Conservation (phyloP, 2,797 vertebrate species). For the Hypotaenidia okinawae region DNA sequence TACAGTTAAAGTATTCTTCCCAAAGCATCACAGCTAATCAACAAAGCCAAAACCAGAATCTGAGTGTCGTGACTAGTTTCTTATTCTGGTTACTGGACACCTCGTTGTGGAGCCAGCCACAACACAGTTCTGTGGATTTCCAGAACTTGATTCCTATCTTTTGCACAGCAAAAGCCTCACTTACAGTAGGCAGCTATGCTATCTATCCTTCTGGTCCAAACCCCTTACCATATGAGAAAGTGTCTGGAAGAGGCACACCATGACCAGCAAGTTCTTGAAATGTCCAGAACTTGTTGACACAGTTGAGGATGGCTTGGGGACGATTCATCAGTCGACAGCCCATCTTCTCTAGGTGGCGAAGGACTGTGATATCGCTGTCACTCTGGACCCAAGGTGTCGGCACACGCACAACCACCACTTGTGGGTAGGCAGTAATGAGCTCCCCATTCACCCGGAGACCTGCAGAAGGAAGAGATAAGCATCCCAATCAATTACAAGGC, state of each 20-base stretch:
- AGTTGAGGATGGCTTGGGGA: constrained; percentile 84
- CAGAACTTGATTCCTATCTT: neutral
- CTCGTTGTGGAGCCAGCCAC: neutral
- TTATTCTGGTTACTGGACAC: neutral
- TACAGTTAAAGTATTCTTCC: neutral
- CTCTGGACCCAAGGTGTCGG: constrained; percentile 86
- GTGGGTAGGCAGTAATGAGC: constrained; percentile 80
- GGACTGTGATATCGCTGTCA: constrained; percentile 84
- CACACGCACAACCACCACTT: constrained; percentile 85
- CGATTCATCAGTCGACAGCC: constrained; percentile 84
- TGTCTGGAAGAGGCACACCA: constrained; percentile 84
- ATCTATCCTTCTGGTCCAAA: neutral
- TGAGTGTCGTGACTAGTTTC: neutral
- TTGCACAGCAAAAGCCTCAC: neutral
- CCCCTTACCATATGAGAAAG: constrained; percentile 83
- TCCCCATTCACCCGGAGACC: constrained; percentile 83
- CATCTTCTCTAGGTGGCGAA: constrained; percentile 85
- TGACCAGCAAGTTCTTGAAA: constrained; percentile 85
- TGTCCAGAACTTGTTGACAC: constrained; percentile 86
- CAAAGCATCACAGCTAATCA: neutral
- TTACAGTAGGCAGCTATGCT: neutral
- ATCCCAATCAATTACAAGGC: neutral
- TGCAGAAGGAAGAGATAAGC: constrained; percentile 32
- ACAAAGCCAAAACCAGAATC: neutral
- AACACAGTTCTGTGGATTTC: neutral